A percentile compares a stretch with the other conserved stretches of the same genome.
Conservation (phyloP, 2,113 vertebrate species). For the Leucosticte australis region DNA sequence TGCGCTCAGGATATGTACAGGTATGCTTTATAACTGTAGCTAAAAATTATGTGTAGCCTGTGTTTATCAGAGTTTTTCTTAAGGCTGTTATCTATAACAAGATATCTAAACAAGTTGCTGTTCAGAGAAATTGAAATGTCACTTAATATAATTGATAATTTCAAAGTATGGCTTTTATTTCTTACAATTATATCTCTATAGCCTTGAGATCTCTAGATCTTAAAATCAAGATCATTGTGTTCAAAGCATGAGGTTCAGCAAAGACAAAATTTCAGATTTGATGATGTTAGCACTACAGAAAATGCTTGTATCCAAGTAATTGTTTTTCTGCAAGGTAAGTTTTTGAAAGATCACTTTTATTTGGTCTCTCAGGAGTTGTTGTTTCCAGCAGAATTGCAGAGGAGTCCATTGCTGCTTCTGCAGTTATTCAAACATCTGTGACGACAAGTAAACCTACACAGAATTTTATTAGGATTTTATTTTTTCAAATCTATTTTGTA, state of each 20-base stretch:
- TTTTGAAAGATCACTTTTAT: background rate
- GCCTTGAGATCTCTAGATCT: background rate
- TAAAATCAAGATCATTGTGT: background rate
- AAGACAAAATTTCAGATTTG: background rate
- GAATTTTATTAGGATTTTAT: background rate
- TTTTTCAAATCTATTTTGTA: background rate
- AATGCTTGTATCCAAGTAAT: background rate
- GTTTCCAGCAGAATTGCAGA: background rate
- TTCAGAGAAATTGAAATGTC: background rate
- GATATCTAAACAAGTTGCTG: background rate
- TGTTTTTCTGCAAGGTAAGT: background rate
- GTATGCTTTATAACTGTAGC: conserved; percentile 50
- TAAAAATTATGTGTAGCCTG: background rate
- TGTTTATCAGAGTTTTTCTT: background rate
- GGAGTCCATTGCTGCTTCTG: background rate
- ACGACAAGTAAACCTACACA: background rate
- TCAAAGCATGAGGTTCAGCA: background rate
- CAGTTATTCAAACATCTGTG: background rate
- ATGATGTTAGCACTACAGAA: background rate
- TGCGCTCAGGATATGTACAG: conserved; percentile 79
- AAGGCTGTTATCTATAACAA: background rate
- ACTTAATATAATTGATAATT: background rate
- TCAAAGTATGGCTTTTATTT: background rate
- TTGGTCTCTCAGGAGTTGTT: background rate
- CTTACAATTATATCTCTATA: background rate